These are phyloP conservation scores for Ladona fulva DNA, from an alignment of 1,140 invertebrate genomes.

Conservation along the genomic window DNA sequence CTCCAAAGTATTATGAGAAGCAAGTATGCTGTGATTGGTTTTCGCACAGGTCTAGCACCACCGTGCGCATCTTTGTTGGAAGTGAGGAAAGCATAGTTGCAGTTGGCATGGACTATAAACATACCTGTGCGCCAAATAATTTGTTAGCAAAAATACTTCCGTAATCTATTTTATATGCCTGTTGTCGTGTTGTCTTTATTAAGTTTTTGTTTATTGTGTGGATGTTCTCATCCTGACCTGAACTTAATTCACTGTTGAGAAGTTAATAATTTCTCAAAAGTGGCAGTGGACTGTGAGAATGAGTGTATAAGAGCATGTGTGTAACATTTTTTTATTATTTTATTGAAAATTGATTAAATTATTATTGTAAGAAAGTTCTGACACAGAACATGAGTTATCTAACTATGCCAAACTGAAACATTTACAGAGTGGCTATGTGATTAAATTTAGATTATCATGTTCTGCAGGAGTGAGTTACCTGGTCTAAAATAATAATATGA, in stretches of 20 bases:
- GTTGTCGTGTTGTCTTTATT: constrained; percentile 1
- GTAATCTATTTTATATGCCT: constrained; percentile 9
- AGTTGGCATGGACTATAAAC: neutral
- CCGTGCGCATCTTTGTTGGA: neutral
- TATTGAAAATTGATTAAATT: neutral
- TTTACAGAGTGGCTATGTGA: neutral
- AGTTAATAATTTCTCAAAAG: constrained; percentile 1
- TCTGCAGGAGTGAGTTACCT: neutral
- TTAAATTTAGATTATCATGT: constrained; percentile 11
- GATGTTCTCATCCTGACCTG: constrained; percentile 4
- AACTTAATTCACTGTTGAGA: constrained; percentile 2
- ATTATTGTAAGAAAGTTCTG: constrained; percentile 2
- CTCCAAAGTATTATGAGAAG: constrained; percentile 5
- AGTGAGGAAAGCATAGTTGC: constrained; percentile 8
- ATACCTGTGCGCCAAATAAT: neutral
- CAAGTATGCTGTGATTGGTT: constrained; percentile 9
- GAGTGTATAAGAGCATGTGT: neutral
- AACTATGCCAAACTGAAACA: neutral
- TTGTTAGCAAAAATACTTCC: neutral
- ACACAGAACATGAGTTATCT: constrained; percentile 1
- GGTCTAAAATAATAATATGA: neutral
- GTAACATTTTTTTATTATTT: neutral
- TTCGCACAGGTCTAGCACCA: neutral
- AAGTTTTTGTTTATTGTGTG: neutral
- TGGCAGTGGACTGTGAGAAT: neutral